Conservation (phyloP, 1,140 invertebrate genomes). For the Aphaenogaster ashmeadi region DNA sequence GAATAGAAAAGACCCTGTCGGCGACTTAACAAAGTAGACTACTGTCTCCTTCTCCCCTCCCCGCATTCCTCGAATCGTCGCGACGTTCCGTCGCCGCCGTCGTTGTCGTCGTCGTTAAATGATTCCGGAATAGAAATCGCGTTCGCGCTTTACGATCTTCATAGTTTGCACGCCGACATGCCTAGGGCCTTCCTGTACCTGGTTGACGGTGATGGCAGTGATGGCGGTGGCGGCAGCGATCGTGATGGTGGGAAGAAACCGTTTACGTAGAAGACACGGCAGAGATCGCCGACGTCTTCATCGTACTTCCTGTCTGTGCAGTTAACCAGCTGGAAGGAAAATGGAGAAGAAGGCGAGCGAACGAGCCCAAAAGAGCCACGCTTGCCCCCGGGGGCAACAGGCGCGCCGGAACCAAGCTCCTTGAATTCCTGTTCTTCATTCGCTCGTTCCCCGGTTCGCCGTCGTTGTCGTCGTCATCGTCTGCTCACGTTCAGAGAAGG, state of each 20-base stretch:
- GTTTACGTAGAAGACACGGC: conserved; percentile 16
- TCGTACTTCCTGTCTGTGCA: conserved; percentile 61
- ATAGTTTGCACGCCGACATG: neutral
- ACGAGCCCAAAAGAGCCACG: conserved; percentile 50
- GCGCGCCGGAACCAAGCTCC: conserved; percentile 70
- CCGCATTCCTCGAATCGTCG: conserved; percentile 13
- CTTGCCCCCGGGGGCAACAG: conserved; percentile 39
- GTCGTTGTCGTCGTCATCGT: conserved; percentile 22
- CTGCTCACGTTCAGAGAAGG: conserved; percentile 36
- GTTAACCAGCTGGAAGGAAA: conserved; percentile 70
- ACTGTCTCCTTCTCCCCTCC: neutral
- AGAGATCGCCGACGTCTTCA: conserved; percentile 40
- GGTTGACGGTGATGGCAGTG: neutral
- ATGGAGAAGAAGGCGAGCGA: conserved; percentile 45
- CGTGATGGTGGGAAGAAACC: conserved; percentile 11
- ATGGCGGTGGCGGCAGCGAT: neutral
- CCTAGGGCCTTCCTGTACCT: neutral
- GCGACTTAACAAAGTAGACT: conserved; percentile 36
- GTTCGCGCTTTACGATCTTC: neutral
- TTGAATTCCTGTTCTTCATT: conserved; percentile 65
- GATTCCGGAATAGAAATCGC: conserved; percentile 25
- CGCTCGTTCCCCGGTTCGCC: conserved; percentile 28
- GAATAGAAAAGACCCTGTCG: conserved; percentile 3
- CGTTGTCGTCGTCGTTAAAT: conserved; percentile 23
- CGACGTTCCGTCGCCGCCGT: neutral